phyloP scores from a whole-genome alignment of 2,113 vertebrate genomes.

The Numida meleagris region DNA sequence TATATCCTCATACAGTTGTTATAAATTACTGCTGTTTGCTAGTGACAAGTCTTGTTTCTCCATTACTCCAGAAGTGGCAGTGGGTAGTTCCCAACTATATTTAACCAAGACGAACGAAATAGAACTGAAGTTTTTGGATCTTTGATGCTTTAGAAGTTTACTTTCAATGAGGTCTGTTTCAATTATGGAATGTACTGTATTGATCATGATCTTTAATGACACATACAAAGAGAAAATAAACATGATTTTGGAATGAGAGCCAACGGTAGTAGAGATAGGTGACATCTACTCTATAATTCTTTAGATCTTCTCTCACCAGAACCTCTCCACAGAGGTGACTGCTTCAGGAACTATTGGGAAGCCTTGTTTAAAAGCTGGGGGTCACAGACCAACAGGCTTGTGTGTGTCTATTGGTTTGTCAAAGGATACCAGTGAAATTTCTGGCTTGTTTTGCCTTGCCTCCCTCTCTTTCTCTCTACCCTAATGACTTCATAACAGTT shows the following conservation, averaged over 20 bases:
- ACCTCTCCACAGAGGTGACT: background rate
- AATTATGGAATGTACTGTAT: background rate
- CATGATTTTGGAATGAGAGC: background rate
- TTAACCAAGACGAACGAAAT: background rate
- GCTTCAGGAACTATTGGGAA: background rate
- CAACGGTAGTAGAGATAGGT: background rate
- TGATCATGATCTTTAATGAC: background rate
- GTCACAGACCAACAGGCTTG: background rate
- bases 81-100: background rate
- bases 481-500: rapidly evolving
- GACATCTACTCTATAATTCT: background rate
- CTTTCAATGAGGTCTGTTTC: background rate
- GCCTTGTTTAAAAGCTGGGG: background rate
- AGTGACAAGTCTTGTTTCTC: background rate
- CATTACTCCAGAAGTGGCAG: background rate
- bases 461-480: background rate
- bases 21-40: background rate
- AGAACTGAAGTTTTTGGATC: background rate
- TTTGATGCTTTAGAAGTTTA: background rate
- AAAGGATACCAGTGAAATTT: background rate
- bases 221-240: background rate
- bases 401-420: background rate
- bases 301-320: background rate
- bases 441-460: background rate
- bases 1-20: background rate